Percentiles rank a stretch among this genome's conserved stretches.
Conservation (phyloP, 2,888 invertebrate genomes). For the Meandrusa payeni region DNA sequence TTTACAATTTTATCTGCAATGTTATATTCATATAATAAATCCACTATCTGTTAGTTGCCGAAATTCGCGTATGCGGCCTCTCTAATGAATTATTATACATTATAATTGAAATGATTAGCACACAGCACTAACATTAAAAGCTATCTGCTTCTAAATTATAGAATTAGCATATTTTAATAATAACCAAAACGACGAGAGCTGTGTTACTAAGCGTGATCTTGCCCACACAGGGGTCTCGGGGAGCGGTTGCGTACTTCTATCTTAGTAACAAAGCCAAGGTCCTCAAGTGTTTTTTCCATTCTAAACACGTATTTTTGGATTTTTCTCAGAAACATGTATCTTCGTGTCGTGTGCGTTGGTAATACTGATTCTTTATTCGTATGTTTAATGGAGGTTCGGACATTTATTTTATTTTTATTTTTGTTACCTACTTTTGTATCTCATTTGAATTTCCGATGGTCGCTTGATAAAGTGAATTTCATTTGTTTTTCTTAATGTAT, state of each 20-base stretch:
- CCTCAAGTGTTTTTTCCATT: conserved; percentile 28
- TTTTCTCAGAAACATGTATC: conserved; percentile 22
- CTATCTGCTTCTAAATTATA: conserved; percentile 36
- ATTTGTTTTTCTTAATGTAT: too few species aligned
- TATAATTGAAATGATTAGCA: conserved; percentile 25
- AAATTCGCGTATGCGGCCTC: conserved; percentile 1
- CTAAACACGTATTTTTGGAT: conserved; percentile 26
- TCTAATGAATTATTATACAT: conserved; percentile 21
- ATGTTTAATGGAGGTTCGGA: conserved; percentile 1
- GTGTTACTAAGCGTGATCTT: conserved; percentile 23
- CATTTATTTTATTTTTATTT: conserved; percentile 6
- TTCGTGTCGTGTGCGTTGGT: conserved; percentile 11
- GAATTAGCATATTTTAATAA: conserved; percentile 52
- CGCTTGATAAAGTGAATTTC: conserved; percentile 8
- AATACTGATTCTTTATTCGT: conserved; percentile 22
- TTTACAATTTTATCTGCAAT: background rate
- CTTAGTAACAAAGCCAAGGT: conserved; percentile 26
- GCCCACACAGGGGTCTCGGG: background rate
- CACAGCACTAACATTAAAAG: conserved; percentile 22
- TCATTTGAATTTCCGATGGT: conserved; percentile 8
- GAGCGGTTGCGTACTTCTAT: conserved; percentile 11
- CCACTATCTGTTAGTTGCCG: too few species aligned
- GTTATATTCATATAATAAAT: background rate
- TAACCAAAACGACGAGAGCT: conserved; percentile 42
- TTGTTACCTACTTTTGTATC: conserved; percentile 3